Conservation (phyloP, 1,140 invertebrate genomes). For the Brachionus manjavacas region DNA sequence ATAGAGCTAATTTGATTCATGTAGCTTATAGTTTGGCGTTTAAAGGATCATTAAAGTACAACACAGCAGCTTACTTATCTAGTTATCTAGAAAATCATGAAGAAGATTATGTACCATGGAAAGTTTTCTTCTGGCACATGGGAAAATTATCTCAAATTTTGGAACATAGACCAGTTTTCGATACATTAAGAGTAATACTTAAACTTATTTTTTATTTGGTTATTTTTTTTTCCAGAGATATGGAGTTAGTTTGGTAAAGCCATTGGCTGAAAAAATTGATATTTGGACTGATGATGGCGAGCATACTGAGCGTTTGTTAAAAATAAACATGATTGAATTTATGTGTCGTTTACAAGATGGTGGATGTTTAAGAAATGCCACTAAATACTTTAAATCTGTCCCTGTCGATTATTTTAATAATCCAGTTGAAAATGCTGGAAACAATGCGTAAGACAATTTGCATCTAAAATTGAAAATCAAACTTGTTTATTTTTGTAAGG, state of each 20-base stretch:
- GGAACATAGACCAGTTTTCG: constrained; percentile 36
- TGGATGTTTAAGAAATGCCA: neutral
- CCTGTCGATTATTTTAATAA: constrained; percentile 16
- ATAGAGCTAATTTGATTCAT: constrained; percentile 37
- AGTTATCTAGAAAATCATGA: constrained; percentile 16
- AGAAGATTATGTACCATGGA: constrained; percentile 34
- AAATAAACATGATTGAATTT: constrained; percentile 4
- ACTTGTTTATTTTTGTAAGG: neutral
- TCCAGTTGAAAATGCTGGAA: neutral
- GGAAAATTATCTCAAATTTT: neutral
- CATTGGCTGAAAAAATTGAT: constrained; percentile 13
- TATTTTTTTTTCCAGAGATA: neutral
- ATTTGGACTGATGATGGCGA: neutral
- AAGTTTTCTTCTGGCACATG: constrained; percentile 36
- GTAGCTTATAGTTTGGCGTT: constrained; percentile 36
- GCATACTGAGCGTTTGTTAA: neutral
- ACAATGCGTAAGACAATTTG: neutral
- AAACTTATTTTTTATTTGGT: neutral
- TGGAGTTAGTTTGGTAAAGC: neutral
- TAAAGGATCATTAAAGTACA: constrained; percentile 14
- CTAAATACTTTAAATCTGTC: neutral
- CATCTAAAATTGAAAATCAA: neutral
- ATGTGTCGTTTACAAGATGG: constrained; percentile 18
- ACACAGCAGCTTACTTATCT: neutral
- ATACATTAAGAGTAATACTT: constrained; percentile 6